Evolutionary conservation across 2,888 invertebrate genomes (phyloP), one percentile per base, ranked within the genome.

Genomic region (Bombylius discolor): DNA sequence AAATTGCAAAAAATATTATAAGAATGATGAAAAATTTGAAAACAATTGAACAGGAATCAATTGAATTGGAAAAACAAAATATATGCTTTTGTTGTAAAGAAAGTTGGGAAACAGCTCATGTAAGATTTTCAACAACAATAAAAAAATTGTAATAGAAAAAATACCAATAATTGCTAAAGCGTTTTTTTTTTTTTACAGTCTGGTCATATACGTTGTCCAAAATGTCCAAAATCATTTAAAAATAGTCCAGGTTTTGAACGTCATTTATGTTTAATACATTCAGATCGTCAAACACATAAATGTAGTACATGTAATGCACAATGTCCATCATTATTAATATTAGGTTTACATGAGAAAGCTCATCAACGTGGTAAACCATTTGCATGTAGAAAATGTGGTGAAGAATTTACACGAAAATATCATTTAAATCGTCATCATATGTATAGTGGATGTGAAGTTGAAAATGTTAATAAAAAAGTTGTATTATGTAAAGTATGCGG

Each of bases 211-310:
- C 70, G 67, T 60, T 82, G 81, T 60, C 69, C 71, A 5, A 72
- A 81, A 61, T 92, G 91, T 65, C 78, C 80, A 12, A 86, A 89
- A 67, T 80, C 83, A 5, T 91, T 89, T 66, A 81, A 83, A 65
- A 81, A 84, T 44, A 78, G 81, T 66, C 76, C 79, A 34, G 84
- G 81, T 62, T 78, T 83, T 59, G 78, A 81, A 50, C 77, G 82
- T 8, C 90, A 91, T 70, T 70, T 78, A 14, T 75, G 79, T 52
- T 80, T 84, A 13, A 82, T 88, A 57, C 90, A 91, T 69, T 82
- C 84, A 50, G 79, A 80, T 45, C 78, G 79, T 49, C 77, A 80
- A 59, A 78, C 80, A 59, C 79, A 81, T 60, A 70, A 76, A 4
- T 90, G 90, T 67, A 74, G 76, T 4, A 79, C 82, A 55, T 90